Evolutionary conservation across 1,140 invertebrate genomes (phyloP).

Genomic region (Orchestia grillus): DNA sequence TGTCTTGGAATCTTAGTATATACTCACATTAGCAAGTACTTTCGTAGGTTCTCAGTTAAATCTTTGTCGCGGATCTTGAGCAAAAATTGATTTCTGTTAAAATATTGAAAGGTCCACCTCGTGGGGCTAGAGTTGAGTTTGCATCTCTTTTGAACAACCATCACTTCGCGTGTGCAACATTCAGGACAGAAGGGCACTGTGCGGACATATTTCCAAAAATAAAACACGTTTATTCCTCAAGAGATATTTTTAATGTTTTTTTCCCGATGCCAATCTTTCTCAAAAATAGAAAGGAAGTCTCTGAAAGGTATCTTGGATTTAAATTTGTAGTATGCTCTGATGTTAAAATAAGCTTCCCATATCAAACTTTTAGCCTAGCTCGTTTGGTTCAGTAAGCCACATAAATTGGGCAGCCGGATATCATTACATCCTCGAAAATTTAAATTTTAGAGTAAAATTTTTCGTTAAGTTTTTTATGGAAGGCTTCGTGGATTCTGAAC

Average conservation of each 20-base stretch:
- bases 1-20: not conserved
- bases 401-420: not conserved
- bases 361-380: not conserved
- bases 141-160: not conserved
- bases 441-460: not conserved
- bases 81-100: not conserved
- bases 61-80: not conserved
- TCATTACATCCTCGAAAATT: not conserved
- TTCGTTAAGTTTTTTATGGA: not conserved
- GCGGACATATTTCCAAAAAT: too few species aligned
- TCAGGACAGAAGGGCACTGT: not conserved
- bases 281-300: not conserved
- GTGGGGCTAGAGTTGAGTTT: not conserved
- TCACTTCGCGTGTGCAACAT: not conserved
- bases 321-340: not conserved
- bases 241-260: too few species aligned
- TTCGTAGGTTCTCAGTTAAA: not conserved
- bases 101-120: not conserved
- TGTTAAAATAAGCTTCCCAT: not conserved
- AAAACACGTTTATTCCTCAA: too few species aligned
- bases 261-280: not conserved
- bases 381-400: not conserved
- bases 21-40: not conserved
- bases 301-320: not conserved
- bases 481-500: not conserved